Evolutionary conservation across 1,140 invertebrate species (phyloP).

Genomic region (Trichonephila clavipes): DNA sequence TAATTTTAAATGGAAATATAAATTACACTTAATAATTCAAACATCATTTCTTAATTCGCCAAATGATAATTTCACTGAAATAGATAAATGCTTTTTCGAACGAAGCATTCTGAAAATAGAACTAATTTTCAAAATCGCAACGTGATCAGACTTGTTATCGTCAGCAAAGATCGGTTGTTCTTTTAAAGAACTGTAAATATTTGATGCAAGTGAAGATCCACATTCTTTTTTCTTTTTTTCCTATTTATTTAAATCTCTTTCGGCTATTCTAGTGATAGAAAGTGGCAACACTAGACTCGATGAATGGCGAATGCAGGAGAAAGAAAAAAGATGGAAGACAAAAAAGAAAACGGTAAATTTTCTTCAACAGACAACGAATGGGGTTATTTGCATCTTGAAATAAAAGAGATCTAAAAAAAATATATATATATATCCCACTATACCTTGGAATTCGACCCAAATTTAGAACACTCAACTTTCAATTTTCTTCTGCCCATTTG

Average conservation of each 20-base stretch:
- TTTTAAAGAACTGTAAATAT: constrained; percentile 28
- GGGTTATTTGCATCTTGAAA: constrained; percentile 63
- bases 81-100: not conserved
- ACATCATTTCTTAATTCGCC: too few relatives aligned
- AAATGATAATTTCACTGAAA: not conserved
- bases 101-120: not conserved
- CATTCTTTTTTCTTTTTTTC: not conserved
- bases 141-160: constrained; percentile 33
- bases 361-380: constrained; percentile 36
- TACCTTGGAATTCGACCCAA: constrained; percentile 52
- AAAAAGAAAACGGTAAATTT: constrained; percentile 44
- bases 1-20: too few relatives aligned
- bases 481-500: constrained; percentile 74
- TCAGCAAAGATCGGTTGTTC: not conserved
- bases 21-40: too few relatives aligned
- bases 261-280: not conserved
- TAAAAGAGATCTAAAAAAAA: constrained; percentile 22
- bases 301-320: not conserved
- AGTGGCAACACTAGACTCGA: constrained; percentile 2
- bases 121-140: not conserved
- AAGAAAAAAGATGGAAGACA: constrained; percentile 4
- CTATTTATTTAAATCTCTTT: not conserved
- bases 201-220: not conserved
- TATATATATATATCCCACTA: constrained; percentile 15
- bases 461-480: constrained; percentile 75